Evolutionary conservation across 2,888 invertebrate genomes (phyloP), one percentile per base, ranked within the genome.

Genomic region (Nemurella pictetii): DNA sequence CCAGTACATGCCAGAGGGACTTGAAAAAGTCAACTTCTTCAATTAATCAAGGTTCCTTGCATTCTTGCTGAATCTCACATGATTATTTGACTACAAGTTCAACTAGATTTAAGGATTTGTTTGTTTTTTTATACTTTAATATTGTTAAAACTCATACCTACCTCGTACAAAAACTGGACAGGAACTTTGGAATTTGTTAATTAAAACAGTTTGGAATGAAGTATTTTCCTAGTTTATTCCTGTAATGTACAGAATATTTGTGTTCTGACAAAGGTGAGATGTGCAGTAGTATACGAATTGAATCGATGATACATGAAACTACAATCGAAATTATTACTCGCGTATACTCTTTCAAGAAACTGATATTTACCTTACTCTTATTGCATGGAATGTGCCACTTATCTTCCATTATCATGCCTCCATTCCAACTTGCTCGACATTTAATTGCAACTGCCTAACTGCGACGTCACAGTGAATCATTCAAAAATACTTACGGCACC

Each of bases 1-100:
- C 25, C 90, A 90, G 72, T 95, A 94, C 88, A 92, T 95, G 93
- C 95, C 95, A 7, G 93, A 94, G 87, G 94, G 93, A 86, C 89
- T 95, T 88, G 93, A 94, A 89, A 88, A 93, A 88, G 89, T 92
- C 0, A 90, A 93, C 88, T 95, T 94, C 89, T 94, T 95, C 85
- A 75, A 88, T 55, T 75, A 28, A n/a, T 25, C 5, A 27, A 75
- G 1, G 28, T 28, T 26, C 20, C 20, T 12, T 15, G 55, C 55
- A 55, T 3, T 12, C 55, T 55, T 55, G 55, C 20, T 12, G 32
- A 32, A 32, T 9, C 32, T 32, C 9, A 5, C 32, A n/a, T n/a
- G n/a, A n/a, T n/a, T n/a, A n/a, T n/a, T n/a, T n/a, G n/a, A n/a
- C n/a, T n/a, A n/a, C n/a, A n/a, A 32, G 32, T 32, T 32, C 32